A percentile compares a stretch with the other conserved stretches of the same genome.
Conservation (phyloP, 1,140 invertebrate genomes). For the Trichonephila inaurata region DNA sequence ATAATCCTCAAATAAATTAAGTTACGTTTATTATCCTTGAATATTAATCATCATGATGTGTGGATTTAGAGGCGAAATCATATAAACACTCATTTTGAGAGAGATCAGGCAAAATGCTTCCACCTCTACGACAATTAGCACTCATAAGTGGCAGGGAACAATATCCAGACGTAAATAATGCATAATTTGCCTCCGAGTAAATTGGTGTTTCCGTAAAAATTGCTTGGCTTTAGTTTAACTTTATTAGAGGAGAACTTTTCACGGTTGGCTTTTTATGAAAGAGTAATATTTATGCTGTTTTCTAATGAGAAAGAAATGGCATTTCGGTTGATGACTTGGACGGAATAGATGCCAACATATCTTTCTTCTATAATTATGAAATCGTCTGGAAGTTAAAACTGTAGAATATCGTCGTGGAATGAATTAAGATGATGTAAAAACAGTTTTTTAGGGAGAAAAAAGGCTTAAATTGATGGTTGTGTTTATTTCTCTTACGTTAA, state of each 20-base stretch:
- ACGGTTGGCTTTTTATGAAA: background rate
- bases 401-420: no score
- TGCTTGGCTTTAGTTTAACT: background rate
- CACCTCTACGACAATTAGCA: background rate
- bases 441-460: no score
- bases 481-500: no score
- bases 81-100: background rate
- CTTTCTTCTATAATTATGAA: background rate
- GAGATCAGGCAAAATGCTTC: background rate
- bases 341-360: background rate
- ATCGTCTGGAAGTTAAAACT: background rate
- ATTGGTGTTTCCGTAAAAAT: background rate
- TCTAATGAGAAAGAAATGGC: background rate
- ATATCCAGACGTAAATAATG: slow-evolving; percentile 17
- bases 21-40: background rate
- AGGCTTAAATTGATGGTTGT: no score
- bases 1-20: background rate
- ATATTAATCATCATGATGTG: background rate
- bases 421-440: no score
- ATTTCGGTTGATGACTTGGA: background rate
- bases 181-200: background rate
- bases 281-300: background rate
- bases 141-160: background rate
- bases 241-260: background rate
- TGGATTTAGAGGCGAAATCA: background rate